These are phyloP conservation scores for Pristionchus fissidentatus DNA, from an alignment of 2,888 invertebrate genomes.

Conservation along the genomic window DNA sequence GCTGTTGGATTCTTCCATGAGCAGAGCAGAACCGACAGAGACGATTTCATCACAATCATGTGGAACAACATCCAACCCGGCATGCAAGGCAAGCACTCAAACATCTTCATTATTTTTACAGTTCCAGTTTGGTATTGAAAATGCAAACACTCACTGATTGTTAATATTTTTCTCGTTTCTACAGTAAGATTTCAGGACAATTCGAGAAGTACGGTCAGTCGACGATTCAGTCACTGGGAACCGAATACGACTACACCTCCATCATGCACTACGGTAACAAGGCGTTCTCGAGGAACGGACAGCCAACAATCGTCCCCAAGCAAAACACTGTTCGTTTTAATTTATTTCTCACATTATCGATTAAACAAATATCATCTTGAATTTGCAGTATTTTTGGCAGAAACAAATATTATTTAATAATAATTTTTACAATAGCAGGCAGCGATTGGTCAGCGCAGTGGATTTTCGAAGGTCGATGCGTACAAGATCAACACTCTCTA, in stretches of 20 bases:
- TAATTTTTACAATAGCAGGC: conserved; percentile 54
- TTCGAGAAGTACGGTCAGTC: conserved; percentile 74
- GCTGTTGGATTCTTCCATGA: conserved; percentile 75
- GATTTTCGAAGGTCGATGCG: conserved; percentile 72
- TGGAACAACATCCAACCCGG: conserved; percentile 74
- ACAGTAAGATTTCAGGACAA: conserved; percentile 63
- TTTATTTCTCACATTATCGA: not conserved
- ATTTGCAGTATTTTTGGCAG: not conserved
- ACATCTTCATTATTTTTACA: not conserved
- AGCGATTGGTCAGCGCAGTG: conserved; percentile 72
- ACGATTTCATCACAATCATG: conserved; percentile 71
- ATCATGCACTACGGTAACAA: conserved; percentile 75
- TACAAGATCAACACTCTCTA: conserved; percentile 74
- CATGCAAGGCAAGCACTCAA: conserved; percentile 65
- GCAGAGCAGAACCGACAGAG: conserved; percentile 68
- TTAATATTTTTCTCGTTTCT: not conserved
- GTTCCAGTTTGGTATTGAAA: not conserved
- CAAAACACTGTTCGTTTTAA: conserved; percentile 48
- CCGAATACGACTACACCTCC: conserved; percentile 72
- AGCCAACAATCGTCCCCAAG: conserved; percentile 74
- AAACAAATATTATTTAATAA: not conserved
- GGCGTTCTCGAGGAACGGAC: conserved; percentile 73
- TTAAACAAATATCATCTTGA: not conserved
- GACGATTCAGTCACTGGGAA: conserved; percentile 72
- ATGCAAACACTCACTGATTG: no score